These are phyloP conservation scores for Archaeoteleia sp. DNA, from an alignment of 2,888 invertebrate species.

Conservation along the genomic window DNA sequence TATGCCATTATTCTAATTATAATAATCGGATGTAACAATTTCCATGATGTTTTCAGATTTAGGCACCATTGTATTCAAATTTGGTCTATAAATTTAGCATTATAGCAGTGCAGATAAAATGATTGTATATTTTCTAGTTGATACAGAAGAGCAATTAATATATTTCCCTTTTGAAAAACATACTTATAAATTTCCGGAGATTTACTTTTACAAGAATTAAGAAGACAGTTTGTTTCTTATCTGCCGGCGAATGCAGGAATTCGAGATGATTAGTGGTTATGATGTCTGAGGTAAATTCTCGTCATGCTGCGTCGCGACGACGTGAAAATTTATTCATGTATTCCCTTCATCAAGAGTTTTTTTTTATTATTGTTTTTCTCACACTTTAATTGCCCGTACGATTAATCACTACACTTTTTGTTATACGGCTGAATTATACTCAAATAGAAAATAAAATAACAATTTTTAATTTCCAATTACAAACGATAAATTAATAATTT, in stretches of 20 bases:
- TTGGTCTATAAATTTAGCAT: no score
- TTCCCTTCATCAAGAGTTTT: conserved; percentile 42
- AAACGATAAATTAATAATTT: no score
- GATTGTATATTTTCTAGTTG: conserved; percentile 15
- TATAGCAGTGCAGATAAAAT: not conserved
- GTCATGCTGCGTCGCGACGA: conserved; percentile 53
- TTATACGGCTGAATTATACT: no score
- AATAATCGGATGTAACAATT: no score
- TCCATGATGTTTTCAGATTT: no score
- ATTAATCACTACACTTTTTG: no score
- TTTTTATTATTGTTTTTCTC: conserved; percentile 13
- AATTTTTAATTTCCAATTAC: no score
- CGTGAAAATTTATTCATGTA: conserved; percentile 56
- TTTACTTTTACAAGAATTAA: conserved; percentile 46
- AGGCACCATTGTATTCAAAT: no score
- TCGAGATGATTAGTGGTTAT: conserved; percentile 65
- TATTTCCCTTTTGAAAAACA: conserved; percentile 35
- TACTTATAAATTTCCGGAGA: conserved; percentile 47
- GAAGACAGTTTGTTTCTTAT: conserved; percentile 61
- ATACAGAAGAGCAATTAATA: conserved; percentile 33
- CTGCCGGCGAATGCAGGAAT: conserved; percentile 60
- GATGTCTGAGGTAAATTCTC: conserved; percentile 62
- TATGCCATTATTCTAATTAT: no score
- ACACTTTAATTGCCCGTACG: no score
- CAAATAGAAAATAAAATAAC: no score